Evolutionary conservation across 2,113 vertebrate genomes (phyloP).

Genomic region (Pterophyllum scalare): DNA sequence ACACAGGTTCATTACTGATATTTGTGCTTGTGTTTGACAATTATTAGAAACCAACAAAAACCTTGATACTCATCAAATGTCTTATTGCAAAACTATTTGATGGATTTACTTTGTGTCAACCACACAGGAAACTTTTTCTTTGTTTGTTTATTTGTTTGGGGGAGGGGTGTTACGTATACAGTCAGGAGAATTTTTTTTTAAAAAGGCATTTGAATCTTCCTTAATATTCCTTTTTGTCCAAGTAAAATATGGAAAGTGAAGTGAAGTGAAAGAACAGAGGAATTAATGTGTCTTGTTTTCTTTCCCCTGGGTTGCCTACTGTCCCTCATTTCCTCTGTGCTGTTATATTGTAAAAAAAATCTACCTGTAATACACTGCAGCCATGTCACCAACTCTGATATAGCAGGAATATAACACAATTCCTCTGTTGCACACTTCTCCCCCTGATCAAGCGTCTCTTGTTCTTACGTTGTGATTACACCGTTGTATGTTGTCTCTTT

Average conservation of each 20-base stretch:
- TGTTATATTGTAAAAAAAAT: constrained; percentile 6
- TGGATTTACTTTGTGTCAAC: too few relatives aligned
- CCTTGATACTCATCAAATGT: neutral
- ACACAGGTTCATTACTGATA: neutral
- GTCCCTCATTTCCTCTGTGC: neutral
- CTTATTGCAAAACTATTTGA: neutral
- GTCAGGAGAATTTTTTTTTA: too few relatives aligned
- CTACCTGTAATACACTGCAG: neutral
- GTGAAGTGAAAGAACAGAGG: neutral
- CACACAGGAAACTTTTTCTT: too few relatives aligned
- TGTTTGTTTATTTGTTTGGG: too few relatives aligned
- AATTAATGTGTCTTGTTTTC: neutral
- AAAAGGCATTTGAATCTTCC: too few relatives aligned
- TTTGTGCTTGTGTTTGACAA: neutral
- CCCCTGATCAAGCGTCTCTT: constrained; percentile 9
- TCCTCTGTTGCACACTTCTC: neutral
- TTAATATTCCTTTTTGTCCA: neutral
- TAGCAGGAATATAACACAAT: neutral
- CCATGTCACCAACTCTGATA: neutral
- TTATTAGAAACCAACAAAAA: neutral
- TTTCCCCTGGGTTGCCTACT: neutral
- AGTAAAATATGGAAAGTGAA: neutral
- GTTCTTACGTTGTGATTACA: constrained; percentile 61
- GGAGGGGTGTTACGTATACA: neutral
- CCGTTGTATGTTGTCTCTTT: constrained; percentile 66